Evolutionary conservation across 2,113 vertebrate genomes (phyloP).

Genomic region (Carassius auratus): DNA sequence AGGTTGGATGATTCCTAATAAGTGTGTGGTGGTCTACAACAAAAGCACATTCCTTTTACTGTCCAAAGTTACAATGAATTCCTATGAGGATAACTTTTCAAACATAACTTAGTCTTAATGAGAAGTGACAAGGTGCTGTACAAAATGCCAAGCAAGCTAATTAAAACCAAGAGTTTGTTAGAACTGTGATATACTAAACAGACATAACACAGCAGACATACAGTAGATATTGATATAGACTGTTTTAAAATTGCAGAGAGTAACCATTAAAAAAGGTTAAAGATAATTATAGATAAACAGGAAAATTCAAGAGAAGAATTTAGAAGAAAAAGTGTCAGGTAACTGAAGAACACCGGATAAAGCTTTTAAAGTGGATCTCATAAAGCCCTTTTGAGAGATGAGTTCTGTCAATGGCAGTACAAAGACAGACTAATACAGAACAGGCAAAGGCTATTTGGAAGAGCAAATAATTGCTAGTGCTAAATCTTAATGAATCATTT

Average conservation of each 20-base stretch:
- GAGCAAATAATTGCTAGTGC: slow-evolving; percentile 46
- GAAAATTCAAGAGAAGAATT: not conserved
- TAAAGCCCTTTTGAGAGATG: slow-evolving; percentile 4
- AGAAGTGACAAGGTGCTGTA: not conserved
- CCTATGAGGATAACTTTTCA: slow-evolving; percentile 4
- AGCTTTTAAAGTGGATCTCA: not conserved
- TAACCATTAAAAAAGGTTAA: slow-evolving; percentile 13
- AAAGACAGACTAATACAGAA: slow-evolving; percentile 27
- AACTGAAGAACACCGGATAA: not conserved
- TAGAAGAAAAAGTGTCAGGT: not conserved
- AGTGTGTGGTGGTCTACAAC: not conserved
- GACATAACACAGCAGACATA: not conserved
- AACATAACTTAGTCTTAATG: not conserved
- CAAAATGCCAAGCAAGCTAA: not conserved
- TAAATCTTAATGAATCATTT: slow-evolving; percentile 58
- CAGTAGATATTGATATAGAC: too few species aligned
- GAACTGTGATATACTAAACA: not conserved
- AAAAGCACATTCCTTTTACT: not conserved
- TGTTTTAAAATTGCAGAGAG: not conserved
- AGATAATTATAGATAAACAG: not conserved
- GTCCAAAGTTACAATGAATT: not conserved
- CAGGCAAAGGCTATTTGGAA: slow-evolving; percentile 38
- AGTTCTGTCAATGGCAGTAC: slow-evolving; percentile 18
- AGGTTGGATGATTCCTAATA: not conserved
- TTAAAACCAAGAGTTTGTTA: slow-evolving; percentile 17